A percentile compares a stretch with the other conserved stretches of the same genome.
phyloP scores from a whole-genome alignment of 2,888 invertebrate species.

The Parnassius glacialis region DNA sequence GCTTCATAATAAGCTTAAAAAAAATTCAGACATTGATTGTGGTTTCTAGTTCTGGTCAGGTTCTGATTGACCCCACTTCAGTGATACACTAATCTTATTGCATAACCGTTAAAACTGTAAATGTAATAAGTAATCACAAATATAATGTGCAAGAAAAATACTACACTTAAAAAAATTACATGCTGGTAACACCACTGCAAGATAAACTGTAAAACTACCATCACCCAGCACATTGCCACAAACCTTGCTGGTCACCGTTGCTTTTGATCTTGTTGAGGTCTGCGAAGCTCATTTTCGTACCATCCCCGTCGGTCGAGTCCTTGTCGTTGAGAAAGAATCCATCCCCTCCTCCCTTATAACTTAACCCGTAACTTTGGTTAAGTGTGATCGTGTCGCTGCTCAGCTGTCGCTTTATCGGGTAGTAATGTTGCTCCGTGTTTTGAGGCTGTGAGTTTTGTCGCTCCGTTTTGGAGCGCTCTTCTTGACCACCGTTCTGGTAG shows the following conservation, averaged over 20 bases:
- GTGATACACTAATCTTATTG: too few relatives aligned
- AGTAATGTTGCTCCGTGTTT: constrained; percentile 39
- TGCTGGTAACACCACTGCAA: too few relatives aligned
- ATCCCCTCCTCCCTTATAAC: constrained; percentile 65
- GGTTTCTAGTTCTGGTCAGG: too few relatives aligned
- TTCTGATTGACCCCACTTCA: too few relatives aligned
- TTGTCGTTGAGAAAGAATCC: constrained; percentile 73
- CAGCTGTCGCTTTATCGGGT: constrained; percentile 77
- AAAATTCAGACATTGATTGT: too few relatives aligned
- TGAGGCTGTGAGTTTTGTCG: constrained; percentile 81
- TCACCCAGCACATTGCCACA: constrained; percentile 33
- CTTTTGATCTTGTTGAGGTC: constrained; percentile 83
- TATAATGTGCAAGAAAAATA: too few relatives aligned
- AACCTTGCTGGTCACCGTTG: constrained; percentile 75
- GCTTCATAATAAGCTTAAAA: too few relatives aligned
- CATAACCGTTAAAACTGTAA: too few relatives aligned
- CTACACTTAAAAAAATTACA: too few relatives aligned
- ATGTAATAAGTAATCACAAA: too few relatives aligned
- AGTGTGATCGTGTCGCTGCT: constrained; percentile 80
- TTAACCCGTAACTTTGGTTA: constrained; percentile 55
- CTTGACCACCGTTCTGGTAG: constrained; percentile 60
- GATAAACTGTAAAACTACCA: constrained; percentile 3
- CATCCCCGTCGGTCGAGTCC: constrained; percentile 82
- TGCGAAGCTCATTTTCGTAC: constrained; percentile 84
- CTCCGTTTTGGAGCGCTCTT: constrained; percentile 69